Percentiles rank a stretch among this genome's conserved stretches.
phyloP scores from a whole-genome alignment of 2,888 invertebrate species.

The Autographa pulchrina region DNA sequence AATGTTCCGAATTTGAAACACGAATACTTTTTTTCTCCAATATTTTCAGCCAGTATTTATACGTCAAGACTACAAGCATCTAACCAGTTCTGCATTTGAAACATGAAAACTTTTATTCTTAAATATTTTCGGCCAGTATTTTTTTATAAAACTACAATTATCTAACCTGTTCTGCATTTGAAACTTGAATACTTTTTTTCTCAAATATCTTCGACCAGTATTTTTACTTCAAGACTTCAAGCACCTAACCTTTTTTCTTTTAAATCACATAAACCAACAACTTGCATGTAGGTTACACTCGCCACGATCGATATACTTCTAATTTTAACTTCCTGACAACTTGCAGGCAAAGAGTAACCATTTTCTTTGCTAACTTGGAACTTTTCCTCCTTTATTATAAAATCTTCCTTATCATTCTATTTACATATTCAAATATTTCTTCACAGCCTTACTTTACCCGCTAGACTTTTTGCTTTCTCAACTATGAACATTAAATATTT shows the following conservation, averaged over 20 bases:
- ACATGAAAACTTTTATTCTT: too few species aligned
- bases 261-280: slow-evolving; percentile 14
- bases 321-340: slow-evolving; percentile 38
- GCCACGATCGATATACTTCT: slow-evolving; percentile 42
- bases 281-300: slow-evolving; percentile 9
- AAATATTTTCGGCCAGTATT: background rate
- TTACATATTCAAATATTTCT: slow-evolving; percentile 9
- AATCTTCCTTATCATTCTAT: slow-evolving; percentile 3
- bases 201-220: background rate
- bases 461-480: background rate
- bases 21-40: too few species aligned
- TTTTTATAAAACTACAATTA: too few species aligned
- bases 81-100: background rate
- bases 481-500: background rate
- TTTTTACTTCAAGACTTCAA: too few species aligned
- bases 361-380: background rate
- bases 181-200: too few species aligned
- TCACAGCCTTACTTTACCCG: background rate
- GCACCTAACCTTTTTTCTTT: background rate
- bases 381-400: background rate
- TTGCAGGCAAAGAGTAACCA: slow-evolving; percentile 11
- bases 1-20: too few species aligned
- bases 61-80: too few species aligned
- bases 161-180: background rate
- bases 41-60: too few species aligned